A percentile compares a stretch with the other conserved stretches of the same genome.
Evolutionary conservation across 1,140 invertebrate species (phyloP).

Genomic region (Limonius californicus): DNA sequence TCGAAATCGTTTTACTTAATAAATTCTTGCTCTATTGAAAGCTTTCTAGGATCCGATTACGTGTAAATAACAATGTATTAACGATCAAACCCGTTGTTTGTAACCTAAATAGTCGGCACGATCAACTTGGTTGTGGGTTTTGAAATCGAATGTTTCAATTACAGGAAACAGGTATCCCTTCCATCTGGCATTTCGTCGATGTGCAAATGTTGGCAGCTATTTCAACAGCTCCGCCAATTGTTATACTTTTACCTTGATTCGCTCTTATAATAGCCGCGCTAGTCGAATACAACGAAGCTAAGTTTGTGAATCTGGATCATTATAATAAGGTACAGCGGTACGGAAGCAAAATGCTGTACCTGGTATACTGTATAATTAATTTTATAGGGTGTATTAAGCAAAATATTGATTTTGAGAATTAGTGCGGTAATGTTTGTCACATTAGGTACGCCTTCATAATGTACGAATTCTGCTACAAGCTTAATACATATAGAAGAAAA

Average conservation of each 20-base stretch:
- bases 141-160: slow-evolving; percentile 9
- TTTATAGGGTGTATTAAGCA: no score
- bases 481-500: no score
- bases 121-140: background rate
- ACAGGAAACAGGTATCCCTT: slow-evolving; percentile 9
- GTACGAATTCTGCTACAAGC: no score
- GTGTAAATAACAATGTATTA: slow-evolving; percentile 7
- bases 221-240: slow-evolving; percentile 6
- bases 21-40: background rate
- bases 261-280: no score
- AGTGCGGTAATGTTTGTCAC: no score
- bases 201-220: background rate
- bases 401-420: no score
- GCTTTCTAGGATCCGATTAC: slow-evolving; percentile 2
- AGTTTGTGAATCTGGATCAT: no score
- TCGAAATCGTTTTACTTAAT: background rate
- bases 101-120: slow-evolving; percentile 7
- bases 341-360: no score
- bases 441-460: no score
- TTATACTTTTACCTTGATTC: background rate
- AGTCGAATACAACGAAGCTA: no score
- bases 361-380: no score
- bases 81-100: background rate
- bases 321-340: no score
- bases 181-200: slow-evolving; percentile 1